Evolutionary conservation across 2,113 vertebrate species (phyloP).

Genomic region (Cyprinodon tularosa): DNA sequence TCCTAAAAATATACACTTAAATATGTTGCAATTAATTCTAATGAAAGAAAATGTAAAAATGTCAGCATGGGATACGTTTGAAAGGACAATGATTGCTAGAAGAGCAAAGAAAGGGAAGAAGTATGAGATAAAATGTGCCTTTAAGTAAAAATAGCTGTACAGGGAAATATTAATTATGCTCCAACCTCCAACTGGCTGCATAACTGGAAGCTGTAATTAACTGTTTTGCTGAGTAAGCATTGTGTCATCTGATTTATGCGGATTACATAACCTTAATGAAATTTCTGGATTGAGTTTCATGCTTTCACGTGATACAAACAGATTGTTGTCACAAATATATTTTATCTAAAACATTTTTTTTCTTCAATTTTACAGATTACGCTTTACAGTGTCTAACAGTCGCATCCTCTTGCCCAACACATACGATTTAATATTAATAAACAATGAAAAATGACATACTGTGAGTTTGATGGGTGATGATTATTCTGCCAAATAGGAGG

Average conservation of each 20-base stretch:
- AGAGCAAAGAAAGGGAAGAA: not conserved
- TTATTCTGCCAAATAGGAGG: slow-evolving; percentile 62
- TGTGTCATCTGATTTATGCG: too few species aligned
- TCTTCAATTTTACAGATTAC: not conserved
- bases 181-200: not conserved
- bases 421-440: not conserved
- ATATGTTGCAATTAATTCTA: too few species aligned
- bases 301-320: not conserved
- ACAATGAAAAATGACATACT: slow-evolving; percentile 52
- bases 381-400: not conserved
- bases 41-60: too few species aligned
- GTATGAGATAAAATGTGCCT: not conserved
- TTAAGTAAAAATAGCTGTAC: not conserved
- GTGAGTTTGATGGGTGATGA: slow-evolving; percentile 65
- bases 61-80: too few species aligned
- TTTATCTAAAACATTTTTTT: not conserved
- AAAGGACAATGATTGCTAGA: not conserved
- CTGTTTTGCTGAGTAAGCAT: not conserved
- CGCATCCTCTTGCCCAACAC: not conserved
- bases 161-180: not conserved
- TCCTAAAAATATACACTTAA: too few species aligned
- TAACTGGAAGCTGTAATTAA: not conserved
- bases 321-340: not conserved
- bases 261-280: not conserved
- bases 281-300: not conserved